These are phyloP conservation scores for Agriopis marginaria DNA, from an alignment of 2,888 invertebrate genomes.

Conservation along the genomic window DNA sequence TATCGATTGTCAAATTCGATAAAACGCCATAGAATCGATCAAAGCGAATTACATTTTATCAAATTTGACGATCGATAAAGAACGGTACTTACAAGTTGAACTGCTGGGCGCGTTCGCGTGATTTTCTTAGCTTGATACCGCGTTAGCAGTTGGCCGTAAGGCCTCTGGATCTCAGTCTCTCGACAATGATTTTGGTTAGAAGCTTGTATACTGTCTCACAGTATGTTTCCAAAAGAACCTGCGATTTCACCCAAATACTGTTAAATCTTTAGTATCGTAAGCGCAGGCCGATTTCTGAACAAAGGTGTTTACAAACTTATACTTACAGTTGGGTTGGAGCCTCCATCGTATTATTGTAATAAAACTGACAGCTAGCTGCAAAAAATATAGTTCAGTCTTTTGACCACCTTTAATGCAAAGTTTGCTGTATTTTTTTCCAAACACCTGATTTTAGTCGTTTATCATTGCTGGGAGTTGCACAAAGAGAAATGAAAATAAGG, in stretches of 20 bases:
- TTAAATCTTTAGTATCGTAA: slow-evolving; percentile 24
- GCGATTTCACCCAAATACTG: slow-evolving; percentile 22
- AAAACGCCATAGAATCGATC: no score
- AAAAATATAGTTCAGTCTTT: background rate
- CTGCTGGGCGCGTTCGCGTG: no score
- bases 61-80: no score
- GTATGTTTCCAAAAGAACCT: background rate
- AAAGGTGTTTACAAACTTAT: background rate
- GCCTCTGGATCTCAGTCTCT: background rate
- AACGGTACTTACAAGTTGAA: no score
- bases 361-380: background rate
- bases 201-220: background rate
- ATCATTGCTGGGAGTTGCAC: slow-evolving; percentile 23
- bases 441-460: no score
- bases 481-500: background rate
- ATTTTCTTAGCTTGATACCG: no score
- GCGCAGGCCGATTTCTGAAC: slow-evolving; percentile 16
- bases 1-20: no score
- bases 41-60: no score
- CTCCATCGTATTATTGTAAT: background rate
- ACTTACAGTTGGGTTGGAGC: background rate
- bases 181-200: background rate
- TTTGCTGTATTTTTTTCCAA: background rate
- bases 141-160: background rate
- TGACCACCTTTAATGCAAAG: background rate